Evolutionary conservation across 2,797 vertebrate genomes (phyloP).

Genomic region (Cryptoblepharus egeriae): DNA sequence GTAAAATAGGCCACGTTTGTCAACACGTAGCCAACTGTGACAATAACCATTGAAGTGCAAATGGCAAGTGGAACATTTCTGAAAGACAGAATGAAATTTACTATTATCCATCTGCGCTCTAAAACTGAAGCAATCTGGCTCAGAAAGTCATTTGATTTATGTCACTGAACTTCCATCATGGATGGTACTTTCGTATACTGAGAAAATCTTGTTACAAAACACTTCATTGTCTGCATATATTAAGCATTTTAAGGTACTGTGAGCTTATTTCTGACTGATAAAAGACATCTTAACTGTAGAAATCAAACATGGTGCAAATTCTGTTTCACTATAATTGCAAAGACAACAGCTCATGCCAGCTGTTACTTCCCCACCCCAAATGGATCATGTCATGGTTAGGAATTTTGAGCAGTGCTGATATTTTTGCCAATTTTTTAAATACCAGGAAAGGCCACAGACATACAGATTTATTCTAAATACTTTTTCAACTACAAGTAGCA

Average conservation of each 20-base stretch:
- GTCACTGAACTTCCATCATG: not conserved
- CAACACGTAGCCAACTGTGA: slow-evolving; percentile 90
- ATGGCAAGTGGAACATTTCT: slow-evolving; percentile 95
- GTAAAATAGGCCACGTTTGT: slow-evolving; percentile 96
- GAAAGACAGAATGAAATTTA: slow-evolving; percentile 73
- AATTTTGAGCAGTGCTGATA: not conserved
- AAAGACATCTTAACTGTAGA: not conserved
- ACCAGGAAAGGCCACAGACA: not conserved
- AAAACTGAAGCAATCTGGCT: slow-evolving; percentile 53
- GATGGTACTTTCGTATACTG: not conserved
- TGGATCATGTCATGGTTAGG: not conserved
- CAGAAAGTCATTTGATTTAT: slow-evolving; percentile 34
- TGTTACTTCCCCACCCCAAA: not conserved
- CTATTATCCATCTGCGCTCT: slow-evolving; percentile 52
- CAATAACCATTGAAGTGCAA: slow-evolving; percentile 93
- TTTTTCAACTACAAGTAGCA: not conserved
- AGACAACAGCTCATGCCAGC: not conserved
- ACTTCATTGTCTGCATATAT: not conserved
- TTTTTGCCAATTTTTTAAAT: not conserved
- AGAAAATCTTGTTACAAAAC: not conserved
- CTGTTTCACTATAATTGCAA: not conserved
- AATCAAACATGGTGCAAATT: not conserved
- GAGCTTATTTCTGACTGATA: not conserved
- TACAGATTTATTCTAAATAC: not conserved
- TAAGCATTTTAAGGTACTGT: not conserved